phyloP scores from a whole-genome alignment of 2,888 invertebrate species.

The Pachycephus smyrnensis region DNA sequence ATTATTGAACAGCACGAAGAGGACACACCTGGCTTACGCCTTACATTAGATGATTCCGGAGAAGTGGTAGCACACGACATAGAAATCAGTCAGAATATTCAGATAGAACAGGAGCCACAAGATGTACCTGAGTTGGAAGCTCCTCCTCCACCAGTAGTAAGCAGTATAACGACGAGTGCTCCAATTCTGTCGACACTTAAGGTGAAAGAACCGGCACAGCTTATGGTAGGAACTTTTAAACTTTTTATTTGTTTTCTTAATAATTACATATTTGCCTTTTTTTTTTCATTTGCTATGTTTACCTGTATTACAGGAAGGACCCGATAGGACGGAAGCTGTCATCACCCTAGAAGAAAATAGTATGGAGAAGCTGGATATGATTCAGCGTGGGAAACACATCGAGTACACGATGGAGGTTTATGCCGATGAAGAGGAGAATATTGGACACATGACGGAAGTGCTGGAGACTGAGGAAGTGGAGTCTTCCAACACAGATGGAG shows the following conservation, averaged over 20 bases:
- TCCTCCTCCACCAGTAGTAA: constrained; percentile 54
- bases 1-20: constrained; percentile 43
- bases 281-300: background rate
- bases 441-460: constrained; percentile 31
- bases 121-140: constrained; percentile 54
- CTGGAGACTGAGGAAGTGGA: constrained; percentile 44
- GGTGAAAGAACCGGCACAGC: constrained; percentile 41
- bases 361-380: constrained; percentile 34
- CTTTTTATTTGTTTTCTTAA: background rate
- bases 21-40: constrained; percentile 43
- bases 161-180: constrained; percentile 41
- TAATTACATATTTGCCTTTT: background rate
- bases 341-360: constrained; percentile 37
- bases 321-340: constrained; percentile 20
- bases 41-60: constrained; percentile 50
- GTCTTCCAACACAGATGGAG: constrained; percentile 28
- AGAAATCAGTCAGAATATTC: constrained; percentile 33
- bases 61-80: constrained; percentile 31
- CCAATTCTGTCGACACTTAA: constrained; percentile 45
- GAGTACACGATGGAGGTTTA: background rate
- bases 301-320: constrained; percentile 18
- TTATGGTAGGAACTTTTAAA: constrained; percentile 31
- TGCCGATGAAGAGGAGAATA: background rate
- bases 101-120: constrained; percentile 44
- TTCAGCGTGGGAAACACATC: background rate